Evolutionary conservation across 2,113 vertebrate species (phyloP).

Genomic region (Mesitornis unicolor): DNA sequence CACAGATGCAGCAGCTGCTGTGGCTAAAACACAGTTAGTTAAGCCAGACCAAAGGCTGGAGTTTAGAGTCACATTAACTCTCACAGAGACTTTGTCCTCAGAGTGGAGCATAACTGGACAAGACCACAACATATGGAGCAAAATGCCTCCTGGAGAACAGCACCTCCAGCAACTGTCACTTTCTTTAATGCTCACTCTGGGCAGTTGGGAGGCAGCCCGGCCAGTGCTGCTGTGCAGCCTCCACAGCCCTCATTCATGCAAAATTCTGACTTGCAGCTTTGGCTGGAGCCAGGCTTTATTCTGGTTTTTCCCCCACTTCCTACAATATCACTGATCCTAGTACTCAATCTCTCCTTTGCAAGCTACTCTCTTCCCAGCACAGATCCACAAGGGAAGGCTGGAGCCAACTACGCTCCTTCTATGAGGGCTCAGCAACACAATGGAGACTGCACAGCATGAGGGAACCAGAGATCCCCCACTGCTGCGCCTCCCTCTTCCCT

Average conservation of each 20-base stretch:
- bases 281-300: background rate
- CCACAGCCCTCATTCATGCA: background rate
- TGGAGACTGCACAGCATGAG: rapidly evolving
- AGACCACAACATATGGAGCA: constrained; percentile 53
- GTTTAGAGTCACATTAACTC: background rate
- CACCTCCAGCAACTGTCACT: constrained; percentile 53
- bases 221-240: background rate
- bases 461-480: background rate
- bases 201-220: background rate
- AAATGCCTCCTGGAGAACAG: background rate
- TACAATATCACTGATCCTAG: background rate
- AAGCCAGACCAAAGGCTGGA: background rate
- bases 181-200: constrained; percentile 37
- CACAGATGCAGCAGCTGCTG: background rate
- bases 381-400: background rate
- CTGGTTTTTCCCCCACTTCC: background rate
- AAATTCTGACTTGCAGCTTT: background rate
- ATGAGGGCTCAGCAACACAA: background rate
- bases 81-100: background rate
- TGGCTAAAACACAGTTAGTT: background rate
- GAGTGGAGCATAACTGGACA: constrained; percentile 20
- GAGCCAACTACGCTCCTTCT: rapidly evolving
- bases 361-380: background rate
- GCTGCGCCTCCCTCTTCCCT: background rate
- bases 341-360: background rate